These are phyloP conservation scores for Urocynchramus pylzowi DNA, from an alignment of 2,113 vertebrate genomes.

Conservation along the genomic window DNA sequence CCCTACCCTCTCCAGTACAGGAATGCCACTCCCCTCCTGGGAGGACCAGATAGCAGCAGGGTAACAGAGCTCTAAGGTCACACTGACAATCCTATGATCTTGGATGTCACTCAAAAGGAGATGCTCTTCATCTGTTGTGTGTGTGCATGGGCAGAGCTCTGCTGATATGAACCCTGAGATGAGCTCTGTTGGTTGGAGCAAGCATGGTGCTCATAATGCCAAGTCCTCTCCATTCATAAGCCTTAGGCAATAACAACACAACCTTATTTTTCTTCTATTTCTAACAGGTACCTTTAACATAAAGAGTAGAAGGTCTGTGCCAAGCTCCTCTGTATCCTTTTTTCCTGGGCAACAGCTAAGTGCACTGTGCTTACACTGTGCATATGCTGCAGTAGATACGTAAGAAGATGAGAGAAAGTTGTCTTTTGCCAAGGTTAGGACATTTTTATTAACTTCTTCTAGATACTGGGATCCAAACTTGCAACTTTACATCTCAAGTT, in stretches of 20 bases:
- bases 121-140: not conserved
- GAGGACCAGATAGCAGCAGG: not conserved
- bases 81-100: not conserved
- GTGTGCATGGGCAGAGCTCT: not conserved
- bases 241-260: not conserved
- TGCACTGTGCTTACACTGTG: not conserved
- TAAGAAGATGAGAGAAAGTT: not conserved
- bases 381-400: not conserved
- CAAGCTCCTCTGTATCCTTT: not conserved
- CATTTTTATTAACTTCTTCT: not conserved
- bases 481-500: not conserved
- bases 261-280: not conserved
- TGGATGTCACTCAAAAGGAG: not conserved
- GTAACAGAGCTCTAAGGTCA: not conserved
- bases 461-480: not conserved
- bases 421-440: not conserved
- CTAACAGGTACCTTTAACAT: not conserved
- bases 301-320: not conserved
- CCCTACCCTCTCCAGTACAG: not conserved
- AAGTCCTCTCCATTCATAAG: not conserved
- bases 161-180: not conserved
- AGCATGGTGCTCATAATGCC: not conserved
- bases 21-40: not conserved
- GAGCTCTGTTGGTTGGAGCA: not conserved
- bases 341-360: not conserved